Conservation (phyloP, 2,888 invertebrate species). For the Plagodis dolabraria region DNA sequence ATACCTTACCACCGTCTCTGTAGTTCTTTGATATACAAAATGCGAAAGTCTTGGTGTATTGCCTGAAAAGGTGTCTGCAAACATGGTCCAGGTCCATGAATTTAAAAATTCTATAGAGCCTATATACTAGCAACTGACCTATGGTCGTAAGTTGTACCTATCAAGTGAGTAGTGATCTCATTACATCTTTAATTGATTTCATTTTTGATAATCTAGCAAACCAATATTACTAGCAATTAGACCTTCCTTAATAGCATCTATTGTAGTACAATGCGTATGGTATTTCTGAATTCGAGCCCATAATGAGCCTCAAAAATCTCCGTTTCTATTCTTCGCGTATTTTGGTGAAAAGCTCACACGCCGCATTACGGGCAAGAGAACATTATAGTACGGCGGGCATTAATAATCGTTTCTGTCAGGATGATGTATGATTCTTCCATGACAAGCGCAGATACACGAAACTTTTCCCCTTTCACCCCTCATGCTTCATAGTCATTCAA, state of each 20-base stretch:
- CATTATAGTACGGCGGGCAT: conserved; percentile 48
- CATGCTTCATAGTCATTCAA: conserved; percentile 31
- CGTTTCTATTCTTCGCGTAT: conserved; percentile 42
- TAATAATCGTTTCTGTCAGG: conserved; percentile 73
- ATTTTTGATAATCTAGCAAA: background rate
- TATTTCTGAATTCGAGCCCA: conserved; percentile 14
- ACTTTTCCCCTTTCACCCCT: conserved; percentile 48
- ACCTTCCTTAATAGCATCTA: conserved; percentile 7
- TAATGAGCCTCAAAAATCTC: conserved; percentile 41
- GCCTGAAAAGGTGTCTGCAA: too few species aligned
- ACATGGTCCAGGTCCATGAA: too few species aligned
- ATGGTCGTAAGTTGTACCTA: too few species aligned
- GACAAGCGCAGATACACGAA: conserved; percentile 65
- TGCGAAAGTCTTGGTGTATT: too few species aligned
- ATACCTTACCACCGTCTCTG: too few species aligned
- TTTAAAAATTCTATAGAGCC: too few species aligned
- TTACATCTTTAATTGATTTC: background rate
- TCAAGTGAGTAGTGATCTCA: too few species aligned
- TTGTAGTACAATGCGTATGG: conserved; percentile 23
- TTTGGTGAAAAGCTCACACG: conserved; percentile 57
- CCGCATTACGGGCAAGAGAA: conserved; percentile 52
- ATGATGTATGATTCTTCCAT: conserved; percentile 72
- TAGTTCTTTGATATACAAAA: too few species aligned
- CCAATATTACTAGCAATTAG: background rate
- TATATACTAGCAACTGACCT: too few species aligned